These are phyloP conservation scores for Chrysocyon brachyurus DNA, from an alignment of 2,797 vertebrate species.

Conservation along the genomic window DNA sequence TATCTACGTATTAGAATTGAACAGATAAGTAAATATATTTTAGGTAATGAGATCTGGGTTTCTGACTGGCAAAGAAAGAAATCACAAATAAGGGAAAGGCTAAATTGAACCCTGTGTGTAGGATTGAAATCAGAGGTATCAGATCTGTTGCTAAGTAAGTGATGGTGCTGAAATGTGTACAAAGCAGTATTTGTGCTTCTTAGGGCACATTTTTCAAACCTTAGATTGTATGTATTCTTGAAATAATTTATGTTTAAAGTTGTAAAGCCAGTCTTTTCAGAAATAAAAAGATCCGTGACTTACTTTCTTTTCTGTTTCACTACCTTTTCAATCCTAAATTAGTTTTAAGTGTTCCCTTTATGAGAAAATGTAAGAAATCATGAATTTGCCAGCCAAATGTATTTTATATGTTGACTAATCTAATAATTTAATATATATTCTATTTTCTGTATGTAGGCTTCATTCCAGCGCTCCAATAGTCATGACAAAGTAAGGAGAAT, in stretches of 20 bases:
- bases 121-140: not conserved
- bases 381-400: slow-evolving; percentile 17
- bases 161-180: not conserved
- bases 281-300: not conserved
- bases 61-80: not conserved
- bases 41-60: not conserved
- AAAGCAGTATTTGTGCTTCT: not conserved
- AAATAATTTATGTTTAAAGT: slow-evolving; percentile 55
- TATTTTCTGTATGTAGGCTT: slow-evolving; percentile 90
- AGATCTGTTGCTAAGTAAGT: not conserved
- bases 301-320: slow-evolving; percentile 14
- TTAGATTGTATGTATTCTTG: slow-evolving; percentile 14
- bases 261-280: slow-evolving; percentile 24
- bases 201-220: not conserved
- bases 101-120: not conserved
- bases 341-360: slow-evolving; percentile 45
- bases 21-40: not conserved
- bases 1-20: not conserved
- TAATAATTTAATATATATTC: not conserved
- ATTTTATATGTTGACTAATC: not conserved
- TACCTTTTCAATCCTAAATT: not conserved
- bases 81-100: not conserved
- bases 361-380: slow-evolving; percentile 51
- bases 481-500: slow-evolving; percentile 99
- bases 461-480: slow-evolving; percentile 98